Conservation (phyloP, 1,140 invertebrate genomes). For the Saccostrea echinata region DNA sequence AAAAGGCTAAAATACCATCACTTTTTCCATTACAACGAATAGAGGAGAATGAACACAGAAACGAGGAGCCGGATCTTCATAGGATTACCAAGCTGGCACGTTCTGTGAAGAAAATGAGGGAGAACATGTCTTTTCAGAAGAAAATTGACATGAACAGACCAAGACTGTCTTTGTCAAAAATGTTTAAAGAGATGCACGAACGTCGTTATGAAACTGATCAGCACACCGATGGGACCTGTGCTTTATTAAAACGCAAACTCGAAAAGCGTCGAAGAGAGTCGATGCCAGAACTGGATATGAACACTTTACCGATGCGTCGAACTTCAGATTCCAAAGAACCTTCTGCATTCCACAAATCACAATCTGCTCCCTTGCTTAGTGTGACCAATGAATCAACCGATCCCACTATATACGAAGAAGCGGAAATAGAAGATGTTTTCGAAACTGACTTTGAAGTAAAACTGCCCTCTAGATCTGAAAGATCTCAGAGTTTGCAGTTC, state of each 20-base stretch:
- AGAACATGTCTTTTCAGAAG: constrained; percentile 65
- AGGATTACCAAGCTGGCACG: constrained; percentile 63
- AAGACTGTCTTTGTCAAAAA: constrained; percentile 61
- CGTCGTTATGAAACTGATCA: constrained; percentile 59
- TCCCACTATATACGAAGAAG: not conserved
- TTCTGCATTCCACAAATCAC: constrained; percentile 15
- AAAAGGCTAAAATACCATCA: constrained; percentile 46
- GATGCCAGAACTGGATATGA: not conserved
- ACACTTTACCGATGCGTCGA: not conserved
- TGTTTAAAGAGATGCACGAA: constrained; percentile 61
- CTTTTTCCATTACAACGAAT: constrained; percentile 34
- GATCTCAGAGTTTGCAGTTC: not conserved
- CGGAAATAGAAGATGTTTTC: not conserved
- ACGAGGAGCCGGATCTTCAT: constrained; percentile 63
- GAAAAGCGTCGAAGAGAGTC: constrained; percentile 62
- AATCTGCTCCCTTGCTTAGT: constrained; percentile 3
- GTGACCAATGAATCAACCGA: not conserved
- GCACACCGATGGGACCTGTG: constrained; percentile 70
- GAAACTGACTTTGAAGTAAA: not conserved
- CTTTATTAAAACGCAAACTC: constrained; percentile 67
- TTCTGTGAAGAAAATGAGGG: constrained; percentile 65
- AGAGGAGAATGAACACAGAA: not conserved
- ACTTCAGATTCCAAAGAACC: not conserved
- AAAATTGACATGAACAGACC: constrained; percentile 58
- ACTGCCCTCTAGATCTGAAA: not conserved